Evolutionary conservation across 1,140 invertebrate species (phyloP), one percentile per base, ranked within the genome.

Genomic region (Onthophagus taurus): DNA sequence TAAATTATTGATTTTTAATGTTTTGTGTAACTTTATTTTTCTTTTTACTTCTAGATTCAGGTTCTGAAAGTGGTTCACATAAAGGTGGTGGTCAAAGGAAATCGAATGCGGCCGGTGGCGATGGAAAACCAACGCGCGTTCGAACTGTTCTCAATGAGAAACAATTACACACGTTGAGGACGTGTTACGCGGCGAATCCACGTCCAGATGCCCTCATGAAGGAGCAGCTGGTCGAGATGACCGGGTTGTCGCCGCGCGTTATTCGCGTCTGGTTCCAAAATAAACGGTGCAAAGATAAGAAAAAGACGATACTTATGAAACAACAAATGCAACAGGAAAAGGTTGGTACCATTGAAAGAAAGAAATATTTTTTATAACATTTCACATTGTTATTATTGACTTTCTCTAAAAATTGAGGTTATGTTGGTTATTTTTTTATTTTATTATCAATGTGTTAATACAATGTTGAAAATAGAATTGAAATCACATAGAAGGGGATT

Each of bases 241-340:
- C 96, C 0, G 82, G 89, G 0, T 77, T 99, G 2, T 93, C 87
- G 55, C 92, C 93, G 1, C 70, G 94, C 13, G 94, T 99, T 43
- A 97, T 97, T 57, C 76, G 94, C 57, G 94, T 97, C 12, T 98
- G 94, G 94, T 97, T 97, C 71, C 91, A 99, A 69, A 99, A 99
- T 71, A 99, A 99, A 66, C 70, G 96, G 20, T 99, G 95, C 72
- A 99, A 99, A 68, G 96, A 99, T 69, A 99, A 99, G 70, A 99
- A 99, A 72, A 85, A 90, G 59, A 92, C 87, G 24, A 88, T 97
- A 23, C 81, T 95, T 48, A 86, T 97, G 78, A 97, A 97, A 66
- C 88, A 97, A 68, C 89, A 97, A 66, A 89, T 96, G 79, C 89
- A 97, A 77, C 89, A 93, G 61, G 94, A 98, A 69, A 97, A 97